Evolutionary conservation across 1,140 invertebrate species (phyloP), one percentile per base, ranked within the genome.

Genomic region (Drosophila tropicalis): DNA sequence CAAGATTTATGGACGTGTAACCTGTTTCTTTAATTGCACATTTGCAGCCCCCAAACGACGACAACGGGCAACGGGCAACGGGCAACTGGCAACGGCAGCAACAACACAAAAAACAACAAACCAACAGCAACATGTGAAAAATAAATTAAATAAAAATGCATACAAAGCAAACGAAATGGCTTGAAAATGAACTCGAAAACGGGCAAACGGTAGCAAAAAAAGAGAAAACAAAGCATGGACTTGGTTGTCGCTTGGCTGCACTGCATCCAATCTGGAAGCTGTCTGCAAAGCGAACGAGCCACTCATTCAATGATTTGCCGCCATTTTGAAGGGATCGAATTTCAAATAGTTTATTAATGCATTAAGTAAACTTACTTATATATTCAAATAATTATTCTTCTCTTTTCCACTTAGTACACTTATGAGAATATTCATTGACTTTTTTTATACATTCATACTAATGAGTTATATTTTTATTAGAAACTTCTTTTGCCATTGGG

Each of bases 11-110:
- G 72, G 83, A 68, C 78, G 85, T 90, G 90, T 91, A 91, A 91
- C 90, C 90, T 91, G 90, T 91, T 91, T 91, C 90, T 91, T 91
- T 91, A 91, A 91, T 91, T 91, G 90, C 90, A 91, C 83, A 90
- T 90, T 90, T 90, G 87, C 87, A 90, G 87, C 79, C 81, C 72
- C 81, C 73, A 80, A 84, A 84, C 80, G 80, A 78, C 75, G 66
- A 70, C 75, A 63, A 75, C 74, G 62, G 54, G 41, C 62, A 75
- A 41, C 58, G 81, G 67, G 82, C 76, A 87, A 86, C 87, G 87
- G n/a, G n/a, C n/a, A n/a, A n/a, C n/a, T n/a, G n/a, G 76, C 83
- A 87, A 83, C 84, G 82, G 84, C 83, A 87, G 80, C 84, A 82
- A 80, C 70, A 87, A 76, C 67, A 65, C 39, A 32, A 22, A 34